Percentiles rank a stretch among this genome's conserved stretches.
Evolutionary conservation across 2,113 vertebrate genomes (phyloP).

Genomic region (Plotosus lineatus): DNA sequence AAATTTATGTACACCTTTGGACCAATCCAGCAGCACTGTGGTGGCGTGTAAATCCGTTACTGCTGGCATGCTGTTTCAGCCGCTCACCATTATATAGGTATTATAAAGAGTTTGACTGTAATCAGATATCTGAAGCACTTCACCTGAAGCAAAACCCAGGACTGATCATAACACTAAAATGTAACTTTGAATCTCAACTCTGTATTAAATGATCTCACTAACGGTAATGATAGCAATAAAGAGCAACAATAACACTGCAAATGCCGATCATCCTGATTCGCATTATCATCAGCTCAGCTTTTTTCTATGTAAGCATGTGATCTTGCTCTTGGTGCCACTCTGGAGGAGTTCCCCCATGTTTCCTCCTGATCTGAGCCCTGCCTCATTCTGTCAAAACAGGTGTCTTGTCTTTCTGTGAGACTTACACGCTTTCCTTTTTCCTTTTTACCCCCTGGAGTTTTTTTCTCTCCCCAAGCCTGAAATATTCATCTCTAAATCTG

Average conservation of each 20-base stretch:
- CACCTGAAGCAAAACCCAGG: neutral
- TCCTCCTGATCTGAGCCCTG: constrained; percentile 43
- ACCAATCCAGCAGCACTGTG: neutral
- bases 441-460: constrained; percentile 22
- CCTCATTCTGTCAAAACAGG: constrained; percentile 54
- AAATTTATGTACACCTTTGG: too few species aligned
- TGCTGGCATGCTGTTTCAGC: too few species aligned
- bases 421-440: constrained; percentile 19
- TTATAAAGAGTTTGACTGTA: too few species aligned
- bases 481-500: constrained; percentile 59
- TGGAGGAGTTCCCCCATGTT: constrained; percentile 26
- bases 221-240: constrained; percentile 40
- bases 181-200: neutral
- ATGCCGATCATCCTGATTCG: constrained; percentile 21
- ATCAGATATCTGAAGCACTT: neutral
- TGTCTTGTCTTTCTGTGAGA: constrained; percentile 40
- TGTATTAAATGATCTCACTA: constrained; percentile 26
- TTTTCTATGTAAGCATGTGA: neutral
- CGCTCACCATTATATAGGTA: too few species aligned
- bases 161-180: neutral
- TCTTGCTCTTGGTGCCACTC: neutral
- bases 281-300: constrained; percentile 17
- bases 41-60: neutral
- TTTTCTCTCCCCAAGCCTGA: constrained; percentile 42
- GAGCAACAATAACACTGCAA: constrained; percentile 29